These are phyloP conservation scores for Papio anubis DNA, from an alignment of 2,113 vertebrate genomes.

Conservation along the genomic window DNA sequence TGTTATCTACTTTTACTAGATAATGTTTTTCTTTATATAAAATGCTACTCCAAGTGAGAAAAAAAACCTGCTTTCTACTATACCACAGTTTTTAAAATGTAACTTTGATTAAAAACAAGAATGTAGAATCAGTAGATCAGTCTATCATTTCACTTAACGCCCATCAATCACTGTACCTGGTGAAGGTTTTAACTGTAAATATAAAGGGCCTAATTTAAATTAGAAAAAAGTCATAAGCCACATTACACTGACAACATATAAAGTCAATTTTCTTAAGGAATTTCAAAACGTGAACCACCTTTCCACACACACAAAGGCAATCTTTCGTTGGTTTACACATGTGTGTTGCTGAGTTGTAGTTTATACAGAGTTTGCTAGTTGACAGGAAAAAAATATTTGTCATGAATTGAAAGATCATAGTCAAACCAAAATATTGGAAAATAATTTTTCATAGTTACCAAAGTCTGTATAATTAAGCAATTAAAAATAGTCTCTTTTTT, in stretches of 20 bases:
- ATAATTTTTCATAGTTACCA: neutral
- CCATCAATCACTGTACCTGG: neutral
- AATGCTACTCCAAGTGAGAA: conserved; percentile 33
- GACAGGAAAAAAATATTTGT: neutral
- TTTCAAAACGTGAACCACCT: neutral
- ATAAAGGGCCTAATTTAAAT: neutral
- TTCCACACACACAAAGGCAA: neutral
- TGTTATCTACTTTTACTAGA: neutral
- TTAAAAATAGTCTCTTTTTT: neutral
- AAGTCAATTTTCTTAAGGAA: neutral
- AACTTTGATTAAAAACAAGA: conserved; percentile 55
- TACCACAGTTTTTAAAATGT: neutral
- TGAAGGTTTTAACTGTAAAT: neutral
- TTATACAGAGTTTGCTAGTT: neutral
- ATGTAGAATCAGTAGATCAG: conserved; percentile 4
- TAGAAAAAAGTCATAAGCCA: neutral
- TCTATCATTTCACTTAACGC: neutral
- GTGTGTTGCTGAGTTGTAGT: neutral
- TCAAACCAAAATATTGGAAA: neutral
- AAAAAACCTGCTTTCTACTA: conserved; percentile 15
- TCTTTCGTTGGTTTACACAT: neutral
- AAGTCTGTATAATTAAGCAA: neutral
- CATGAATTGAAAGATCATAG: neutral
- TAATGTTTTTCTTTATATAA: conserved; percentile 36
- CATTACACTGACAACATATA: neutral